Conservation (phyloP, 2,888 invertebrate species). For the Listrodromus nycthemerus region DNA sequence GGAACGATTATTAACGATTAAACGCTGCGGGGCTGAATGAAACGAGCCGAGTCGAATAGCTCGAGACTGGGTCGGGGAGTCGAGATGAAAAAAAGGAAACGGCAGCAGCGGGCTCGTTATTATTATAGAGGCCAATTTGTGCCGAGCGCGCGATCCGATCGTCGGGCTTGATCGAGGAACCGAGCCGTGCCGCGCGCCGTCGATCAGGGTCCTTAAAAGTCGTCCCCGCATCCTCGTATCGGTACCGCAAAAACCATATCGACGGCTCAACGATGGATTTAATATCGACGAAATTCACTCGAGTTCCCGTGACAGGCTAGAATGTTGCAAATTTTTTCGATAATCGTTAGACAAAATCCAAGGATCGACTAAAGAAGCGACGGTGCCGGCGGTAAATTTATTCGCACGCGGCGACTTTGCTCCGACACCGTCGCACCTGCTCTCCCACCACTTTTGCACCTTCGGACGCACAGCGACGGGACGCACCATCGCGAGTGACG, state of each 20-base stretch:
- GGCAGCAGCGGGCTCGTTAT: constrained; percentile 65
- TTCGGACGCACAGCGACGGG: constrained; percentile 61
- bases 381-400: constrained; percentile 43
- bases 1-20: constrained; percentile 69
- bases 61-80: background rate
- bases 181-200: constrained; percentile 32
- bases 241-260: background rate
- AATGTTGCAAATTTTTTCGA: background rate
- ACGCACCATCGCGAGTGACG: constrained; percentile 45
- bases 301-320: background rate
- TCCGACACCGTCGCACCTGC: constrained; percentile 68
- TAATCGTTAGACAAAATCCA: constrained; percentile 13
- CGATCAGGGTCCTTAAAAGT: background rate
- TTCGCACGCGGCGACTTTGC: constrained; percentile 60
- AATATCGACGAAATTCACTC: background rate
- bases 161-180: constrained; percentile 52
- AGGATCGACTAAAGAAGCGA: constrained; percentile 33
- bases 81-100: constrained; percentile 39
- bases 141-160: constrained; percentile 59
- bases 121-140: constrained; percentile 73
- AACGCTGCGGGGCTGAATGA: constrained; percentile 43
- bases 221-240: background rate
- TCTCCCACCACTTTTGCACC: constrained; percentile 66
- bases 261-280: background rate
- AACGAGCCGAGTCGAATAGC: background rate